Evolutionary conservation across 1,140 invertebrate genomes (phyloP), one percentile per base, ranked within the genome.

Genomic region (Neelides sp.): DNA sequence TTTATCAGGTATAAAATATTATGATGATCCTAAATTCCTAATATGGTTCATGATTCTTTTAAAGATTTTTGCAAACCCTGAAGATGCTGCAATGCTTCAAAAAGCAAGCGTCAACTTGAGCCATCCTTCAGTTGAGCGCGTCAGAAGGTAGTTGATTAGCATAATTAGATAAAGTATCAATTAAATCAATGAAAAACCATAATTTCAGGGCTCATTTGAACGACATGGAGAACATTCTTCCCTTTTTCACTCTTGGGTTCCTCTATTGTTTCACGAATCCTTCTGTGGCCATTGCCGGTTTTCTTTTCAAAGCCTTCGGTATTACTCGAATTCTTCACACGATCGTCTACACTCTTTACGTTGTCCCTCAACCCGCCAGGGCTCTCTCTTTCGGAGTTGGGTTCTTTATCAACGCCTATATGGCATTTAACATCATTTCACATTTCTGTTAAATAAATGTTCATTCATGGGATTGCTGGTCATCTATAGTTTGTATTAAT

Each of bases 181-280:
- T 10, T 34, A 34, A 34, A 34, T 34, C n/a, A 34, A 34, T 45
- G 23, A 24, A 12, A 13, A 51, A n/a, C 17, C 10, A 24, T 22
- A 35, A 34, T 26, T 65, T 4, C 58, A 78, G 79, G 55, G 75
- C 76, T n/a, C 80, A 83, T 61, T 65, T 71, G 43, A 83, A 82
- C 61, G 80, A 82, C 61, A 55, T 83, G 40, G 80, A 83, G 63
- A 82, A 80, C 56, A 71, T 81, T 52, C 63, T 76, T 7, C 69
- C 75, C 3, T 82, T 80, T 67, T 68, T 78, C 4, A 57, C 73
- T 1, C 64, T 76, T 34, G 78, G 74, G 1, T 68, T 73, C 1
- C 53, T 79, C 1, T 83, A 79, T 62, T 63, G 78, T 0, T 61
- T 73, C 36, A 80, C 75, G 1, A 68, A 68, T 40, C 80, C 80